These are phyloP conservation scores for Aurelia aurita DNA, from an alignment of 30 jellyfish, hydroid and myxozoan genomes.

Conservation along the genomic window DNA sequence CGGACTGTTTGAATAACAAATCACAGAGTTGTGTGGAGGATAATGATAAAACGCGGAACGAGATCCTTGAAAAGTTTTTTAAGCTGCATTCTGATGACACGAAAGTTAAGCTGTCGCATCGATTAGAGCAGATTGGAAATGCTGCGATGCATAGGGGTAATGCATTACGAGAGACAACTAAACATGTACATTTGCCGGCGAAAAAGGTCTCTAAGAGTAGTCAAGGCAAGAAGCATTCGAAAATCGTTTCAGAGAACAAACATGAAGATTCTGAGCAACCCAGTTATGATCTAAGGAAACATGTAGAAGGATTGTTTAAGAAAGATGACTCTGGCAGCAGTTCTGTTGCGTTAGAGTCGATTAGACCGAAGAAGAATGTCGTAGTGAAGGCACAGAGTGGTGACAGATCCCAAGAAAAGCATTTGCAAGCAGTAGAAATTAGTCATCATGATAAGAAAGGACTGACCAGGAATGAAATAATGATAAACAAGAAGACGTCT, in stretches of 20 bases:
- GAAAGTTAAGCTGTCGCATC: slow-evolving; percentile 26
- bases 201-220: background rate
- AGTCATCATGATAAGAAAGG: background rate
- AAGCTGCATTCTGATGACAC: slow-evolving; percentile 53
- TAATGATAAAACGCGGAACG: background rate
- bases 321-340: background rate
- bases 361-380: background rate
- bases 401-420: background rate
- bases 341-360: background rate
- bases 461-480: background rate
- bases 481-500: background rate
- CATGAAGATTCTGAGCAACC: background rate
- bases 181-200: background rate
- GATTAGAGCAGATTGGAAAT: slow-evolving; percentile 55
- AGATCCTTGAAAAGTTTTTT: slow-evolving; percentile 37
- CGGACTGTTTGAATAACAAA: slow-evolving; percentile 27
- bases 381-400: too few relatives aligned
- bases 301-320: background rate
- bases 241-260: background rate
- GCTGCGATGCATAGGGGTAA: slow-evolving; percentile 67
- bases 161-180: slow-evolving; percentile 1
- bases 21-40: slow-evolving; percentile 3
- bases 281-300: background rate
- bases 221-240: background rate
- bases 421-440: too few relatives aligned